Base-by-base conservation (phyloP, 2,888 invertebrate species). In the Mesoligia furuncula region DNA sequence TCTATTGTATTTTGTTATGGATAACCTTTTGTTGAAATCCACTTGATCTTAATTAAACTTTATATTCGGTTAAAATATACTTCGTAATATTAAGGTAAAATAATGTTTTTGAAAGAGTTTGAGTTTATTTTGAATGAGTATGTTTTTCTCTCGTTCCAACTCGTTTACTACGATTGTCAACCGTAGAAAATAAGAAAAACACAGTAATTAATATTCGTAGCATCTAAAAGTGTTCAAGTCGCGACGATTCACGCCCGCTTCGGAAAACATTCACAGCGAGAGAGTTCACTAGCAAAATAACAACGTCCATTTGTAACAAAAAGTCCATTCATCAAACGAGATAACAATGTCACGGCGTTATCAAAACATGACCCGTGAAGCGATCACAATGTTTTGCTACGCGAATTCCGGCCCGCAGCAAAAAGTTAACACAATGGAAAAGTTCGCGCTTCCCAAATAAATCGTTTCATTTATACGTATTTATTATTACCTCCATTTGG, bases 321-420 rank as follows among this genome's bases (percentile, higher is more conserved):
- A 95, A 95, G 95, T 93, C 95, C 95, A 96, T 96, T 95, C 95
- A 95, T 96, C 95, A 95, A 94, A 95, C 93, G 91, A 95, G 95
- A 95, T 95, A 96, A 95, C 95, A 95, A 94, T 94, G 95, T 95
- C 95, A 95, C 93, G 90, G 92, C 94, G 95, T 95, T 96, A 96
- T 95, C 95, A 95, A 95, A 96, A 95, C 95, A 95, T 93, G 94
- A 93, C 93, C 94, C 93, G 95, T 92, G 94, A 94, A 94, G 93
- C 94, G 95, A 95, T 95, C 95, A 93, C 93, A 93, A 93, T 94
- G 95, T 95, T 95, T 94, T 94, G 94, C 93, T 91, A 90, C 91
- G 91, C 91, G 91, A 92, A 92, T 92, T 92, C 91, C 89, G 90
- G 87, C 90, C 90, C 87, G 86, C 85, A 89, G 93, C 93, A 94